Percentiles rank a stretch among this genome's conserved stretches.
These are phyloP conservation scores for Teleogryllus oceanicus DNA, from an alignment of 2,888 invertebrate genomes.

Conservation along the genomic window DNA sequence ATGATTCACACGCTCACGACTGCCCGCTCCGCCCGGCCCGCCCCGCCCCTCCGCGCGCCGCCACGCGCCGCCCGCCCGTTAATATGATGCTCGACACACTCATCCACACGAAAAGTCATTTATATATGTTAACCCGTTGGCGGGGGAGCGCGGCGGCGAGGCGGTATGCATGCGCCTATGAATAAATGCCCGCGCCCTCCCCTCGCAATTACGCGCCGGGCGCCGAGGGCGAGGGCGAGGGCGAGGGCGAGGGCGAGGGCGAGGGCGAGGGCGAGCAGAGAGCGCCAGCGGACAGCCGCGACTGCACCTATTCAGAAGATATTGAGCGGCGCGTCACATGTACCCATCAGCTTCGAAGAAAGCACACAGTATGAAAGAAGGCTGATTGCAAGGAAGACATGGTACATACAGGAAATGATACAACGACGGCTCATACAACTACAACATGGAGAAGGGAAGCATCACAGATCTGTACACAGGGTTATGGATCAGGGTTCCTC, in stretches of 20 bases:
- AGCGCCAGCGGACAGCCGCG: background rate
- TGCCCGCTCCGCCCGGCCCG: background rate
- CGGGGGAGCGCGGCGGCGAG: background rate
- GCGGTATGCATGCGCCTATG: conserved; percentile 4
- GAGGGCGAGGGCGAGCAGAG: background rate
- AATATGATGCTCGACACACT: background rate
- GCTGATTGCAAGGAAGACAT: too few relatives aligned
- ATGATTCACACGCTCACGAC: background rate
- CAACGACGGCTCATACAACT: too few relatives aligned
- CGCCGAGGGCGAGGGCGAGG: background rate
- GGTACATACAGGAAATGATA: too few relatives aligned
- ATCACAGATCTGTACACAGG: too few relatives aligned
- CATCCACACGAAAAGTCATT: conserved; percentile 18
- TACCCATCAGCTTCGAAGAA: too few relatives aligned
- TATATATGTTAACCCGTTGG: conserved; percentile 10
- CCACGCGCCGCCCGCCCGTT: background rate
- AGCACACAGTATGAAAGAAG: too few relatives aligned
- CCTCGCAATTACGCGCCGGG: background rate
- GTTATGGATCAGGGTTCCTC: too few relatives aligned
- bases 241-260: background rate
- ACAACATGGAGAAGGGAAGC: too few relatives aligned
- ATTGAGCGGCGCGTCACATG: too few relatives aligned
- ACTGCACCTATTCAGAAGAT: too few relatives aligned
- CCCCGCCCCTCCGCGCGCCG: background rate
- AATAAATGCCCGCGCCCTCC: background rate